Percentiles rank a stretch among this genome's conserved stretches.
Conservation (phyloP, 2,888 invertebrate genomes). For the Aelia acuminata region DNA sequence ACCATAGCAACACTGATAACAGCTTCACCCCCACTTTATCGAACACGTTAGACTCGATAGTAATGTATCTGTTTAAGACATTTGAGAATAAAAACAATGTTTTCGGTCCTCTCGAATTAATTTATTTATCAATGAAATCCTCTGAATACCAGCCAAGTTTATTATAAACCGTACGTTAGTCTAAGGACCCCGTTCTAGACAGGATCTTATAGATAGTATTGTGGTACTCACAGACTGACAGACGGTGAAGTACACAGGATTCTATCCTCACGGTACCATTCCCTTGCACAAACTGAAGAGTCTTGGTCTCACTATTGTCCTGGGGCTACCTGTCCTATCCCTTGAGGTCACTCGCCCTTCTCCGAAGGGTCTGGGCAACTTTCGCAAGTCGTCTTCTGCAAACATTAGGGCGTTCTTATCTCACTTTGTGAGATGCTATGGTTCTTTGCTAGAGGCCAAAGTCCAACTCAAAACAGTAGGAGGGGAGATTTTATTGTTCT, state of each 20-base stretch:
- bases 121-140: neutral
- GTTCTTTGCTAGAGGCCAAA: too few relatives aligned
- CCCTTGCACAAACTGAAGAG: neutral
- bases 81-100: neutral
- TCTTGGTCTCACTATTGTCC: neutral
- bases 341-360: neutral
- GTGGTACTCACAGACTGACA: neutral
- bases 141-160: neutral
- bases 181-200: neutral
- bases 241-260: neutral
- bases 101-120: neutral
- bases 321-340: neutral
- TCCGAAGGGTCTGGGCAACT: neutral
- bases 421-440: too few relatives aligned
- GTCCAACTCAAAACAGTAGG: too few relatives aligned
- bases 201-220: neutral
- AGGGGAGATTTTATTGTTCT: too few relatives aligned
- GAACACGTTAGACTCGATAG: too few relatives aligned
- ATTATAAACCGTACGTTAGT: neutral
- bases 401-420: neutral
- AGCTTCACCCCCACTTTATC: too few relatives aligned
- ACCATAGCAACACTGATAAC: too few relatives aligned
- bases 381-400: neutral
- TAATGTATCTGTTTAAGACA: too few relatives aligned
- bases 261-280: neutral